Evolutionary conservation across 2,797 vertebrate species (phyloP).

Genomic region (Enoplosus armatus): DNA sequence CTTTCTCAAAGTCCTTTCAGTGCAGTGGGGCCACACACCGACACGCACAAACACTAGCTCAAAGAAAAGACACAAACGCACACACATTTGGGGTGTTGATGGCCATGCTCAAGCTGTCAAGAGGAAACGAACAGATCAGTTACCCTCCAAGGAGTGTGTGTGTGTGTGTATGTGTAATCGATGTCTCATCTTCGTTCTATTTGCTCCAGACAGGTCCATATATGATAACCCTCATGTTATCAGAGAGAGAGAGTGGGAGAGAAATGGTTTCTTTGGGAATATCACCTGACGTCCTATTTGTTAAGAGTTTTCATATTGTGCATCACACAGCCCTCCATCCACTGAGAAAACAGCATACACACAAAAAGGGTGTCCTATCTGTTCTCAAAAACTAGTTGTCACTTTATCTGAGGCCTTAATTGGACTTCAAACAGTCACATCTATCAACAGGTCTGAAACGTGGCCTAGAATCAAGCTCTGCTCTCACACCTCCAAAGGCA

Average conservation of each 20-base stretch:
- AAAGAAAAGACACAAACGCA: constrained; percentile 25
- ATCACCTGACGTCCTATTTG: constrained; percentile 62
- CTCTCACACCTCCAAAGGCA: constrained; percentile 41
- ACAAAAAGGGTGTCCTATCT: constrained; percentile 25
- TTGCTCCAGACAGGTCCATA: constrained; percentile 73
- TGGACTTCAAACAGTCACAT: constrained; percentile 44
- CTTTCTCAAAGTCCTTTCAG: constrained; percentile 55
- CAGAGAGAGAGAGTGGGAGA: constrained; percentile 52
- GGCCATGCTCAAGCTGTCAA: constrained; percentile 74
- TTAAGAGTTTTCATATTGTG: constrained; percentile 55
- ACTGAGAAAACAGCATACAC: constrained; percentile 23
- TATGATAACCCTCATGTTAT: constrained; percentile 79
- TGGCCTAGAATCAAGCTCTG: constrained; percentile 34
- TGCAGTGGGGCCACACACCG: constrained; percentile 44
- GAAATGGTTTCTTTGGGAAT: constrained; percentile 67
- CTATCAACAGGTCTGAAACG: constrained; percentile 51
- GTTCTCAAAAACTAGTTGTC: constrained; percentile 21
- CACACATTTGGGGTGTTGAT: constrained; percentile 50
- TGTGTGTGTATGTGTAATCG: constrained; percentile 63
- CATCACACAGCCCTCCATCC: constrained; percentile 32
- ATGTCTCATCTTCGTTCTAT: constrained; percentile 81
- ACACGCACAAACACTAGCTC: constrained; percentile 24
- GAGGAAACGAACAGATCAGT: constrained; percentile 74
- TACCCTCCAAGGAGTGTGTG: constrained; percentile 56
- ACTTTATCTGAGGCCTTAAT: constrained; percentile 57